These are phyloP conservation scores for Trachymyrmex cornetzi DNA, from an alignment of 1,140 invertebrate genomes.

Conservation along the genomic window DNA sequence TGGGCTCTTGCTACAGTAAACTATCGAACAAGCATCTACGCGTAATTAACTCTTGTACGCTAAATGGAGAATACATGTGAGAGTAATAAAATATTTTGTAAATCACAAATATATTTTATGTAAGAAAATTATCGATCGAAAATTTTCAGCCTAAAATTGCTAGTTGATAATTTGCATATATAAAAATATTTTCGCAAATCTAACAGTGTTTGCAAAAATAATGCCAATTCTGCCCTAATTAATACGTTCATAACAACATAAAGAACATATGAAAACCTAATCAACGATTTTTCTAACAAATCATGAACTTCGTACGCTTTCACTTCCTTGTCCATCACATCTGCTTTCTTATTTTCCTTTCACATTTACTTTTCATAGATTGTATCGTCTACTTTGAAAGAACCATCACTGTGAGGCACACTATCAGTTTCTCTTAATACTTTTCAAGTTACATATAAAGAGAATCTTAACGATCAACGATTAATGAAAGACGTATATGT, in stretches of 20 bases:
- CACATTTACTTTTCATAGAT: slow-evolving; percentile 35
- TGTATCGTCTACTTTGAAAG: neutral
- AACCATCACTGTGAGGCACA: neutral
- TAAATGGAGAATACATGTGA: neutral
- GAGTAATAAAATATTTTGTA: neutral
- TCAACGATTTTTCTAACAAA: slow-evolving; percentile 9
- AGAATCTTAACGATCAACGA: neutral
- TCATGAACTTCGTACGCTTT: neutral
- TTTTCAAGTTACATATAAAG: neutral
- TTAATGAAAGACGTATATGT: neutral
- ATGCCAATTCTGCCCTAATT: neutral
- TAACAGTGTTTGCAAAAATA: neutral
- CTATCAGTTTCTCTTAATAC: slow-evolving; percentile 12
- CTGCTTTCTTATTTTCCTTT: slow-evolving; percentile 35
- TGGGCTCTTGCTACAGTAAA: slow-evolving; percentile 53
- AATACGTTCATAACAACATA: neutral
- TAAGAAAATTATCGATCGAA: neutral
- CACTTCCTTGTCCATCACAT: neutral
- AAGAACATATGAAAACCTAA: neutral
- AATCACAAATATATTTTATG: neutral
- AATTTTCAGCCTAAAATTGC: neutral
- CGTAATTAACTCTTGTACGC: neutral
- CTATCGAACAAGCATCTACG: slow-evolving; percentile 14
- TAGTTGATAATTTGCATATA: too few species aligned
- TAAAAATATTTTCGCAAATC: too few species aligned